Evolutionary conservation across 2,113 vertebrate genomes (phyloP), one percentile per base, ranked within the genome.

Genomic region (Ictidomys tridecemlineatus): DNA sequence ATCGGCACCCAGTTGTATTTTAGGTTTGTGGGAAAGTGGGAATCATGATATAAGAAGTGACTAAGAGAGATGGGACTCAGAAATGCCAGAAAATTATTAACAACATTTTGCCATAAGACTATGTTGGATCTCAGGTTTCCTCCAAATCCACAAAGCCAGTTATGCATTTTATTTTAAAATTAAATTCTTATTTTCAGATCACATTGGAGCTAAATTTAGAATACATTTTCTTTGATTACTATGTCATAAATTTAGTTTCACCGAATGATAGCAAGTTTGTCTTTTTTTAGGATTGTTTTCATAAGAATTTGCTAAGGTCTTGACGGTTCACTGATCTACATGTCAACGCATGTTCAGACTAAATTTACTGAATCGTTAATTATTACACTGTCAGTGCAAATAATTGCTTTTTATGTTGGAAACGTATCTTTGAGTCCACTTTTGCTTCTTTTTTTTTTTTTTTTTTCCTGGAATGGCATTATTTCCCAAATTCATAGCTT

Each of bases 131-230:
- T 61, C 16, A n/a, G 70, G 63, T 28, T 32, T 84, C 6, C 67
- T 5, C 24, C 34, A 58, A 92, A 58, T 78, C 32, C 2, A 11
- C 26, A 51, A 83, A 80, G 61, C 2, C 24, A 58, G 30, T 83
- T 91, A 77, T 45, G 1, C 17, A 88, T 51, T 65, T 91, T 61
- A 74, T 58, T 45, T 87, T 56, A 89, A 89, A 93, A 48, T 56
- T 12, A 85, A 72, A 69, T 53, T n/a, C 30, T 61, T 74, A 78
- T 67, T 80, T 92, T 89, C 76, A 84, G 65, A 24, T 76, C 26
- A 56, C 12, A 53, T 6, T 20, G 18, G 32, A 0, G 39, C 4
- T n/a, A 63, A 83, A 85, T 65, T 78, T 65, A 92, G 48, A 79
- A 70, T 37, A 37, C 56, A 69, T 39, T 89, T 77, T 48, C 45